phyloP scores from a whole-genome alignment of 64 coral and sea anemone species.

The Pocillopora verrucosa region DNA sequence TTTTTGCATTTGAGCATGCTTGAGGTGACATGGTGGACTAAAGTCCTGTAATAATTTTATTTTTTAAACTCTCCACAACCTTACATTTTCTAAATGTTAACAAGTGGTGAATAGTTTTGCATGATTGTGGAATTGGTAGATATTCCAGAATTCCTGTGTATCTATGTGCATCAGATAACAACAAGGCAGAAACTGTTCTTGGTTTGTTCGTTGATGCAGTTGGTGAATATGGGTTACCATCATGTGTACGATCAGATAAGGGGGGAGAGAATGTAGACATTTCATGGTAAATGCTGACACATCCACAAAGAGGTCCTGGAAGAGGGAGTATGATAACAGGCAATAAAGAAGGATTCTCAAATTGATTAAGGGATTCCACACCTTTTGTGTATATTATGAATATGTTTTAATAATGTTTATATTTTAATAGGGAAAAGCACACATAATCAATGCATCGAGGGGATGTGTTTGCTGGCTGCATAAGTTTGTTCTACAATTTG shows the following conservation, averaged over 20 bases:
- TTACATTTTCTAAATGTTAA: no score
- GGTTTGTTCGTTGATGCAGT: background rate
- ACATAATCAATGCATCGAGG: slow-evolving; percentile 57
- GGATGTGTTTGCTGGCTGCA: slow-evolving; percentile 53
- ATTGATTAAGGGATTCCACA: no score
- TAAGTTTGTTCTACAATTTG: slow-evolving; percentile 40
- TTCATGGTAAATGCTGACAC: background rate
- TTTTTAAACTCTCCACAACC: no score
- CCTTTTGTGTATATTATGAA: no score
- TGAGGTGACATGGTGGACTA: no score
- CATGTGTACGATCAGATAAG: background rate
- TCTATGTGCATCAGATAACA: background rate
- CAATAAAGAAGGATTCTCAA: background rate
- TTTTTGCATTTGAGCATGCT: no score
- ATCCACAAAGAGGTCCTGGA: background rate
- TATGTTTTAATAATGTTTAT: no score
- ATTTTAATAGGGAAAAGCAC: slow-evolving; percentile 48
- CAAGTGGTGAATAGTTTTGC: background rate
- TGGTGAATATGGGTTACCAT: background rate
- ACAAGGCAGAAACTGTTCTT: background rate
- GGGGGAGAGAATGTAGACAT: background rate
- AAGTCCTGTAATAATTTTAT: no score
- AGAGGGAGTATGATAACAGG: background rate
- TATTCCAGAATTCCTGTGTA: background rate
- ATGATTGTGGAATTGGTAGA: background rate